phyloP scores from a whole-genome alignment of 2,888 invertebrate genomes.

The Subacronicta megacephala region DNA sequence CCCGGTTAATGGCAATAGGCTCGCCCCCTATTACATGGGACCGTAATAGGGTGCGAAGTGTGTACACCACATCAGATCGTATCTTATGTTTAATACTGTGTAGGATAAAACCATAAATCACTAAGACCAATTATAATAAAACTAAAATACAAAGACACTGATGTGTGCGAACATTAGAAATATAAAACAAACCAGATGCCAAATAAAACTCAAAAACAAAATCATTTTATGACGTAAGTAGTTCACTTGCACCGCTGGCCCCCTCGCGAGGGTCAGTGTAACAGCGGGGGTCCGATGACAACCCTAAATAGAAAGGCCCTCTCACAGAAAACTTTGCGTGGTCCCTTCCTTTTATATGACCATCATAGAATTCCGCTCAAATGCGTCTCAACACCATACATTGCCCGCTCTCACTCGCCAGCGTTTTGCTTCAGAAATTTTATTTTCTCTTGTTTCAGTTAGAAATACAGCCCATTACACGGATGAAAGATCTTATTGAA shows the following conservation, averaged over 20 bases:
- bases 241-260: conserved; percentile 68
- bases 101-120: too few species aligned
- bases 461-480: conserved; percentile 33
- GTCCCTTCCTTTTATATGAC: conserved; percentile 74
- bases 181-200: conserved; percentile 6
- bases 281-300: conserved; percentile 82
- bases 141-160: too few species aligned
- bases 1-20: too few species aligned
- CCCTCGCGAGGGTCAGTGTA: conserved; percentile 78
- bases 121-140: too few species aligned
- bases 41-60: too few species aligned
- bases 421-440: conserved; percentile 43
- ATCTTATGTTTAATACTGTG: too few species aligned
- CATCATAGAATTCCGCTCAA: conserved; percentile 81
- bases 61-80: too few species aligned
- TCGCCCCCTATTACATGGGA: too few species aligned
- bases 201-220: conserved; percentile 21
- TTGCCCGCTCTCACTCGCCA: conserved; percentile 58
- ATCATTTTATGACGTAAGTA: conserved; percentile 34
- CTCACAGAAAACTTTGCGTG: conserved; percentile 72
- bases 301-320: conserved; percentile 85
- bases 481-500: conserved; percentile 42
- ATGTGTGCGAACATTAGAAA: not conserved
- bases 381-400: conserved; percentile 66
- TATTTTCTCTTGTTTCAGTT: conserved; percentile 55